A percentile compares a stretch with the other conserved stretches of the same genome.
Evolutionary conservation across 2,888 invertebrate species (phyloP).

Genomic region (Eugnorisma glareosa): DNA sequence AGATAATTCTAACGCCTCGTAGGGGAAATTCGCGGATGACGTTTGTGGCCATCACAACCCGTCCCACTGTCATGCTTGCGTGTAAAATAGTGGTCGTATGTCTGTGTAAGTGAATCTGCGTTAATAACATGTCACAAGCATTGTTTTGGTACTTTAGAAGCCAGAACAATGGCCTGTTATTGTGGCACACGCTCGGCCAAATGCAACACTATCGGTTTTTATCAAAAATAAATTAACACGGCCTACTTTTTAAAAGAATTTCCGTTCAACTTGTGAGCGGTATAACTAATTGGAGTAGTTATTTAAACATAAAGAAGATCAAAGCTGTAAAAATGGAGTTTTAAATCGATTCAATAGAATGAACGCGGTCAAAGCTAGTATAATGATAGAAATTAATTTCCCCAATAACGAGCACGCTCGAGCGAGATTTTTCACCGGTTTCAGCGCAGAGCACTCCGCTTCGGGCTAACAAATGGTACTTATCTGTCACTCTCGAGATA

Average conservation of each 20-base stretch:
- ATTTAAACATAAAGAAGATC: conserved; percentile 39
- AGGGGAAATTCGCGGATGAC: conserved; percentile 32
- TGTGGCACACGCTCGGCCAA: conserved; percentile 1
- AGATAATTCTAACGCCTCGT: conserved; percentile 31
- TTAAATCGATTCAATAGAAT: conserved; percentile 53
- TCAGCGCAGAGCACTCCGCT: conserved; percentile 69
- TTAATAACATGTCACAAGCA: conserved; percentile 53
- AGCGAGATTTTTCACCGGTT: conserved; percentile 71
- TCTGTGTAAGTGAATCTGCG: conserved; percentile 49
- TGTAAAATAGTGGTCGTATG: conserved; percentile 49
- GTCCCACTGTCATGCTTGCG: conserved; percentile 22
- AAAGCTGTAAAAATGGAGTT: conserved; percentile 32
- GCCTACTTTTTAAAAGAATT: conserved; percentile 27
- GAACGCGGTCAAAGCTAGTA: conserved; percentile 41
- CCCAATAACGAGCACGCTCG: conserved; percentile 60
- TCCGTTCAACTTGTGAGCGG: conserved; percentile 6
- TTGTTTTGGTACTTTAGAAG: conserved; percentile 40
- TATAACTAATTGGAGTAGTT: conserved; percentile 29
- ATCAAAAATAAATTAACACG: conserved; percentile 27
- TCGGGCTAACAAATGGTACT: conserved; percentile 81
- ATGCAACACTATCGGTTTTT: conserved; percentile 29
- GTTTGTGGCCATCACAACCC: conserved; percentile 40
- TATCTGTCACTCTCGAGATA: conserved; percentile 82
- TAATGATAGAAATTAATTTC: conserved; percentile 66
- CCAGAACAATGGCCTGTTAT: conserved; percentile 45